Evolutionary conservation across 2,797 vertebrate genomes (phyloP), one percentile per base, ranked within the genome.

Genomic region (Taenioides sp.): DNA sequence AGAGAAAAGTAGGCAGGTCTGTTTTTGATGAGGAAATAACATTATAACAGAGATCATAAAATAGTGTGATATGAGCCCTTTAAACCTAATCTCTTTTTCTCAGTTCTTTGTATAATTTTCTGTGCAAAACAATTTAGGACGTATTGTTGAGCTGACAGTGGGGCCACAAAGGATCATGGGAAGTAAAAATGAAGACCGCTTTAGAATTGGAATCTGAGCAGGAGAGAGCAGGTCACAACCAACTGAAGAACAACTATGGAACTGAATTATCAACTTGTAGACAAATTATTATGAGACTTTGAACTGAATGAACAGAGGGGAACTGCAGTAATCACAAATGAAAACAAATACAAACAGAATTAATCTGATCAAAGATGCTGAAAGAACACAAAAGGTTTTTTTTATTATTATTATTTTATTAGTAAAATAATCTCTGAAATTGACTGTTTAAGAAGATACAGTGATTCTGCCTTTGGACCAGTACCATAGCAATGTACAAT

Each of bases 181-280:
- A 65, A 79, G 59, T 65, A 67, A 84, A 86, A 85, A 86, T 85
- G 59, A 78, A 86, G 72, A 81, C 65, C 47, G 70, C 0, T 61
- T 59, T 40, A 27, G 61, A 65, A 2, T 27, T 27, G 28, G 14
- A 61, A 12, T 10, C 2, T 18, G 59, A 75, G 65, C 59, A 60
- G 67, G 65, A 66, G 68, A 73, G 74, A 73, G 80, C 14, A 1
- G 4, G 78, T 86, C 83, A 67, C 79, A 81, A 79, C 81, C 84
- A 74, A 65, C 84, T 76, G 85, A 76, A 76, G 67, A 57, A 83
- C 75, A 80, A 80, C 77, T 74, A 78, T 81, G 73, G 75, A 80
- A 86, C 73, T 80, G 79, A 83, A 85, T 79, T 80, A 85, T 82
- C 78, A 76, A 85, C 77, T 85, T 84, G 82, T 67, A 85, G 80